Percentiles rank a stretch among this genome's conserved stretches.
phyloP scores from a whole-genome alignment of 1,140 invertebrate genomes.

The Condylostylus longicornis region DNA sequence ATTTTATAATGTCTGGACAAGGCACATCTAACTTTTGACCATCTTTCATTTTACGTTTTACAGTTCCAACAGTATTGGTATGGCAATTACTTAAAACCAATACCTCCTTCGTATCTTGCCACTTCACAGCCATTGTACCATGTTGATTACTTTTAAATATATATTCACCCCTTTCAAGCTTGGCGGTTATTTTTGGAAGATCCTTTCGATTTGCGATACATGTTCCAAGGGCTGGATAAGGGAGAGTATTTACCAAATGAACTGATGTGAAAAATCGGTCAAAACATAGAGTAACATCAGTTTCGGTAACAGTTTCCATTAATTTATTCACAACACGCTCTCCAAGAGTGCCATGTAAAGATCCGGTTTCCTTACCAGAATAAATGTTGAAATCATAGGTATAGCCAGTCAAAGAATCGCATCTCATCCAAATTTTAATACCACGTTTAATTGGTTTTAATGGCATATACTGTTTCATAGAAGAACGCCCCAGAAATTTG shows the following conservation, averaged over 20 bases:
- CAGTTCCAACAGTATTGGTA: slow-evolving; percentile 5
- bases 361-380: not conserved
- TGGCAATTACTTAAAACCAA: slow-evolving; percentile 13
- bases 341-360: not conserved
- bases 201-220: not conserved
- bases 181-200: not conserved
- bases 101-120: slow-evolving; percentile 14
- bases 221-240: not conserved
- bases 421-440: slow-evolving; percentile 19
- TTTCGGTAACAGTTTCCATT: slow-evolving; percentile 5
- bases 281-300: slow-evolving; percentile 9
- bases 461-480: slow-evolving; percentile 27
- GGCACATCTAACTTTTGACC: slow-evolving; percentile 7
- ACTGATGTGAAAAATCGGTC: too few relatives aligned
- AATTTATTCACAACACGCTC: slow-evolving; percentile 3
- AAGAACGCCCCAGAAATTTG: slow-evolving; percentile 23
- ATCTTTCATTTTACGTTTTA: slow-evolving; percentile 11
- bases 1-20: slow-evolving; percentile 18
- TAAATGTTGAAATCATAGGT: too few relatives aligned
- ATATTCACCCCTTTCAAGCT: slow-evolving; percentile 1
- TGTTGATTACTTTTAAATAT: slow-evolving; percentile 8
- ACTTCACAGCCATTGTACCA: slow-evolving; percentile 10
- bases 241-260: not conserved
- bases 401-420: not conserved
- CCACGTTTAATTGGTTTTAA: slow-evolving; percentile 27